Base-by-base conservation (phyloP, 2,797 vertebrate genomes). In the Hippopotamyrus pictus region DNA sequence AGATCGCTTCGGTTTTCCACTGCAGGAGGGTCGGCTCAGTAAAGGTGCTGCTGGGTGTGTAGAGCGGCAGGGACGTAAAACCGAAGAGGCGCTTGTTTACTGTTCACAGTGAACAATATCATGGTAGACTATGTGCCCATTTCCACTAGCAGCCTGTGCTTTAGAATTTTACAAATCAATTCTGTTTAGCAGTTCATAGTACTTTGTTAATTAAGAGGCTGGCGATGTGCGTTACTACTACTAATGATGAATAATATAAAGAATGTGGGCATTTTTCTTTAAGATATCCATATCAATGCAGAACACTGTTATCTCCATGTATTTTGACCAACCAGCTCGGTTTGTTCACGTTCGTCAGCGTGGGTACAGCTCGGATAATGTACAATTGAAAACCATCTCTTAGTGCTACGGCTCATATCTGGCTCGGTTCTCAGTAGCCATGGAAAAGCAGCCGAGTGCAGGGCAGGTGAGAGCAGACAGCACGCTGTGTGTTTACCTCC, bases 401-500 rank as follows among this genome's bases (percentile, higher is more conserved):
- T 57, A n/a, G 54, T 19, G 6, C 5, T 57, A 57, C 19, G 2
- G 54, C 54, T 22, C 57, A 22, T 62, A 22, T 33, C 8, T 3
- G 3, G 22, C 59, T 9, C 8, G 0, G n/a, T 9, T 59, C 19
- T 57, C 6, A 6, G 6, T 22, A 8, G 6, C n/a, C n/a, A 25
- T 62, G 57, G 57, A 62, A 25, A 62, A 65, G 59, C 2, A 29
- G 69, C 69, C 14, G 14, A 17, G 69, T 73, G 65, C 29, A 37
- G 3, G 29, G 29, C 4, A 73, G 65, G 65, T 33, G 29, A 29
- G 33, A 33, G 22, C 22, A 25, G 57, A 9, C 22, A 25, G 41
- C 25, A 25, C 9, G 1, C 29, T 41, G 17, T 79, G 51, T 87
- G 92, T 94, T 95, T 91, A 98, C 97, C 92, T 98, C 96, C 6